phyloP scores from a whole-genome alignment of 2,113 vertebrate species.

The Syngnathoides biaculeatus region DNA sequence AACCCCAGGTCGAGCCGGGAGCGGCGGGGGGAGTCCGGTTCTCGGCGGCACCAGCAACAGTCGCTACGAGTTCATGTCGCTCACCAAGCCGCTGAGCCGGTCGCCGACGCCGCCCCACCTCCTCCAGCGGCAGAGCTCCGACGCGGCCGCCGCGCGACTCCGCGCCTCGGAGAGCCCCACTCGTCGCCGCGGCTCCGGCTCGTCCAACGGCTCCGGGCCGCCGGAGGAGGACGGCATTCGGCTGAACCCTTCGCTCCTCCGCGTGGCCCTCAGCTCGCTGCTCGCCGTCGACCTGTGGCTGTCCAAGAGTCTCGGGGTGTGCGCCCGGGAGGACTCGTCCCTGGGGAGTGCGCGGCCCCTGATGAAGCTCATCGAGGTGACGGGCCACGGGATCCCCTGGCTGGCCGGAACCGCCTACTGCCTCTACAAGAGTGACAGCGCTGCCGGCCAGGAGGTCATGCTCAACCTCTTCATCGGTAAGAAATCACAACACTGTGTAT shows the following conservation, averaged over 20 bases:
- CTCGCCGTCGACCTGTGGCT: conserved; percentile 94
- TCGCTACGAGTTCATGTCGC: conserved; percentile 83
- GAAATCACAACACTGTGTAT: not conserved
- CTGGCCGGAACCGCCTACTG: conserved; percentile 83
- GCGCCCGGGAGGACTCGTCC: conserved; percentile 85
- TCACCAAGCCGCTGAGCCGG: conserved; percentile 68
- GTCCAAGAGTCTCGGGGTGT: conserved; percentile 91
- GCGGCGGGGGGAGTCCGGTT: conserved; percentile 62
- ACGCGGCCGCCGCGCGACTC: conserved; percentile 72
- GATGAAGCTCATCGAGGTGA: conserved; percentile 92
- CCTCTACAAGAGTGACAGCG: conserved; percentile 84
- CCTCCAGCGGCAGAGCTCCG: conserved; percentile 71
- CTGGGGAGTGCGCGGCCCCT: conserved; percentile 88
- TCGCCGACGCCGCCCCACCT: conserved; percentile 55
- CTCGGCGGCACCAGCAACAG: conserved; percentile 56
- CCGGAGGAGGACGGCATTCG: conserved; percentile 89
- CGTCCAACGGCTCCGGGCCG: conserved; percentile 67
- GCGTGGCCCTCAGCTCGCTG: conserved; percentile 88
- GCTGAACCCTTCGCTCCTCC: conserved; percentile 87
- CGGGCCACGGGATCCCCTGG: conserved; percentile 93
- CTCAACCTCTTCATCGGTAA: conserved; percentile 92
- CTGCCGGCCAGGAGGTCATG: conserved; percentile 87
- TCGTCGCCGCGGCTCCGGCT: conserved; percentile 80
- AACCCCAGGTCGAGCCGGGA: conserved; percentile 54
- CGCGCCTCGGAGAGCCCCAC: conserved; percentile 82